Evolutionary conservation across 1,140 invertebrate genomes (phyloP), one percentile per base, ranked within the genome.

Genomic region (Tetramorium simillimum): DNA sequence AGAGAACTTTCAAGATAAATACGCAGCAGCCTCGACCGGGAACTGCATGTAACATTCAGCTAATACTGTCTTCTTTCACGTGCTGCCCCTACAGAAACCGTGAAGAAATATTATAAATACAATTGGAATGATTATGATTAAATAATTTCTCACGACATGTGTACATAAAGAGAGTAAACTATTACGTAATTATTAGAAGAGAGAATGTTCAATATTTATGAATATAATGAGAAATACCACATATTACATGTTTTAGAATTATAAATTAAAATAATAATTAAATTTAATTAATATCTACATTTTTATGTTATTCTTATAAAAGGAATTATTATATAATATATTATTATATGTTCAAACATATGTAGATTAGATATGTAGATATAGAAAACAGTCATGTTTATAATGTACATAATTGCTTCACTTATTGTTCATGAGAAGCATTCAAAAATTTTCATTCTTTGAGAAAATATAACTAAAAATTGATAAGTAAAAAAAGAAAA

Each of bases 51-150:
- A 56, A 58, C 18, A 58, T 28, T 58, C 40, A 24, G 10, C 14
- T 43, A 37, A 80, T 51, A 21, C 14, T 43, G 1, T 12, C 16
- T 73, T 80, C 65, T 82, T 82, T 73, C 53, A 80, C 18, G 51
- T 82, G 67, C 33, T 58, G 53, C 40, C 53, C 51, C 76, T 80
- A 65, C 16, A 33, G 40, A 73, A 69, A 43, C 5, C 14, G 37
- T 18, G 18, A 46, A 60, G 51, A 82, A 46, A 18, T 56, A 73
- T 58, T 3, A 73, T 12, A n/a, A 33, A 43, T 72, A 14, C 14
- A 18, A 49, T 33, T n/a, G 2, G 0, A 37, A 5, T 37, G 9
- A 69, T 56, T 43, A 40, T 4, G 7, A 56, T 9, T 24, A n/a
- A 46, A 81, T 69, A 80, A 77, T 63, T 77, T 63, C 16, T 5